These are phyloP conservation scores for Manis crassicaudata DNA, from an alignment of 2,797 vertebrate genomes.

Conservation along the genomic window DNA sequence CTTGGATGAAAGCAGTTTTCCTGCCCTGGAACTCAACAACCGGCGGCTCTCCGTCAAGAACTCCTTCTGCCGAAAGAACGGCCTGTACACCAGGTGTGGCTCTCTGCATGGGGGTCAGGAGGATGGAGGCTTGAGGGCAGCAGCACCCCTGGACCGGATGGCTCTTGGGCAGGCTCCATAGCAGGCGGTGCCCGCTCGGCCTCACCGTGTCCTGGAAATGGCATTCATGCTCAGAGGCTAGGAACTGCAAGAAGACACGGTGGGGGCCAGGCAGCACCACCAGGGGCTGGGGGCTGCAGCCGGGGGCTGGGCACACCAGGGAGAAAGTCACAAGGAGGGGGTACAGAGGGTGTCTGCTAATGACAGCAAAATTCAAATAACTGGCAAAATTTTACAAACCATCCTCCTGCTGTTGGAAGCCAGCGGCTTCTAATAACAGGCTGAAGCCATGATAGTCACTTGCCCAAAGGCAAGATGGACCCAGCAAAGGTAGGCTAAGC, in stretches of 20 bases:
- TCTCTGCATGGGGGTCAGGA: fast-evolving
- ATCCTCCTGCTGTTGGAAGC: neutral
- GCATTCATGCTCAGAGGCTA: neutral
- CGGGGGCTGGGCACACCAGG: fast-evolving
- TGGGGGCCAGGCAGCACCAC: neutral
- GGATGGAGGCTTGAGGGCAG: neutral
- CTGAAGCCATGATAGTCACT: fast-evolving
- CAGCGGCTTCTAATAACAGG: too few species aligned
- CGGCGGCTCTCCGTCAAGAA: conserved; percentile 96
- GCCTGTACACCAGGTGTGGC: conserved; percentile 95
- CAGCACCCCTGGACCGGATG: neutral
- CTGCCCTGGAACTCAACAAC: conserved; percentile 97
- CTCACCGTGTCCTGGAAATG: neutral
- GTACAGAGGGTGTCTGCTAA: neutral
- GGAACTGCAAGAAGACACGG: neutral
- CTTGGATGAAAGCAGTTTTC: conserved; percentile 96
- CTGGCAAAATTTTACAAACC: neutral
- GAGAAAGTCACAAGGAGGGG: neutral
- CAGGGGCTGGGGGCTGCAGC: too few species aligned
- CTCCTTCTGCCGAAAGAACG: conserved; percentile 97
- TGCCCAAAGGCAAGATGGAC: neutral
- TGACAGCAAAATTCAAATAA: neutral
- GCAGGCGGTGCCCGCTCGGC: neutral
- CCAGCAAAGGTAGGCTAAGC: fast-evolving
- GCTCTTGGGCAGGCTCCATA: neutral